Conservation (phyloP, 2,797 vertebrate genomes). For the Labroides dimidiatus region DNA sequence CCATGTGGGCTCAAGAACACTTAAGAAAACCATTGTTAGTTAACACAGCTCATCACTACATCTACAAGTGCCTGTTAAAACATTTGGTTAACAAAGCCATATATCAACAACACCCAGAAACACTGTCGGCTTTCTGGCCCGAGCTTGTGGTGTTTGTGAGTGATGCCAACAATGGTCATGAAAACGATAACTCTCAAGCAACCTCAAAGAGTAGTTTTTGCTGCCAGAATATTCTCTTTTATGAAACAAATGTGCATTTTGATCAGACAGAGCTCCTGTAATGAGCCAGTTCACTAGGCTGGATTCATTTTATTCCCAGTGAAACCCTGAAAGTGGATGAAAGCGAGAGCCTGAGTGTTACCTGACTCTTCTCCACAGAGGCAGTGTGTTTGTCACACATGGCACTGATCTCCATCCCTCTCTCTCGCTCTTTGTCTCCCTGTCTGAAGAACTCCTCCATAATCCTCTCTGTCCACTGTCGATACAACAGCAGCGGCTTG, state of each 20-base stretch:
- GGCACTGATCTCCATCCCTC: constrained; percentile 98
- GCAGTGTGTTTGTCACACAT: constrained; percentile 99
- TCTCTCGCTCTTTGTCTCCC: constrained; percentile 95
- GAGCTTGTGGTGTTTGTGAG: no score
- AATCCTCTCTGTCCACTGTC: constrained; percentile 98
- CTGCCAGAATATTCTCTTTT: background rate
- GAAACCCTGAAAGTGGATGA: no score
- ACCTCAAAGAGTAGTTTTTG: no score
- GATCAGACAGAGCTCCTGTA: background rate
- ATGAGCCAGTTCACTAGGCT: background rate
- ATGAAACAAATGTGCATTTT: background rate
- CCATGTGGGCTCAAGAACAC: no score
- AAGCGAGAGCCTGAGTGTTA: constrained; percentile 50
- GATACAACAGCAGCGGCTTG: constrained; percentile 92
- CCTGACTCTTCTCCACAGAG: constrained; percentile 98
- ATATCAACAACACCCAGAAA: no score
- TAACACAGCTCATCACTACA: no score
- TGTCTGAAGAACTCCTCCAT: constrained; percentile 99
- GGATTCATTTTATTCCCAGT: background rate
- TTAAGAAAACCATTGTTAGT: no score
- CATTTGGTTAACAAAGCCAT: no score
- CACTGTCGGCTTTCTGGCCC: no score
- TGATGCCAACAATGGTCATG: background rate
- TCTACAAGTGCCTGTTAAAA: no score
- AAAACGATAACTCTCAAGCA: background rate